These are phyloP conservation scores for Calidris pygmaea DNA, from an alignment of 2,113 vertebrate species.

Conservation along the genomic window DNA sequence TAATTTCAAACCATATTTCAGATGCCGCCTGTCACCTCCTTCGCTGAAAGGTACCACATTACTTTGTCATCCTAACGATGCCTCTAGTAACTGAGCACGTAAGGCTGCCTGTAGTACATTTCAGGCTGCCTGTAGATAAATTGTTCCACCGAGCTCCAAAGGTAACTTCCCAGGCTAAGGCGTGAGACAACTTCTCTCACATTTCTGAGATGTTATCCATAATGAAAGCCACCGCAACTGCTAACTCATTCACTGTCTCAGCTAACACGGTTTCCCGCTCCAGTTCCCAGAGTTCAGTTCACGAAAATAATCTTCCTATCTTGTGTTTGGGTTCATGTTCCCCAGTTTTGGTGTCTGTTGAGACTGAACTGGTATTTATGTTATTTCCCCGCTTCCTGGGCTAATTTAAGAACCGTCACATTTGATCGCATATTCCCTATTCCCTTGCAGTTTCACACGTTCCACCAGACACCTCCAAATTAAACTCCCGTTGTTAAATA, in stretches of 20 bases:
- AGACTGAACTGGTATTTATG: background rate
- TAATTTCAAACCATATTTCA: background rate
- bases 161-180: background rate
- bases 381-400: background rate
- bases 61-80: background rate
- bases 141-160: background rate
- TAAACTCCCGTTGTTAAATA: background rate
- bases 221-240: background rate
- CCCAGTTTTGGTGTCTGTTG: background rate
- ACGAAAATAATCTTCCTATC: background rate
- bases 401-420: constrained; percentile 4
- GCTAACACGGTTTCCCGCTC: constrained; percentile 13
- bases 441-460: background rate
- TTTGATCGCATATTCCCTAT: background rate
- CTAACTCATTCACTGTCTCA: constrained; percentile 1
- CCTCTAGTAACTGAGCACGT: background rate
- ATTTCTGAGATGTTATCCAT: background rate
- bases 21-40: background rate
- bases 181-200: constrained; percentile 9
- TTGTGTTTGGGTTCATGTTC: background rate
- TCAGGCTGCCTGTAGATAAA: background rate
- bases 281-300: constrained; percentile 1
- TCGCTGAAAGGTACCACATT: background rate
- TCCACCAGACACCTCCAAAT: background rate
- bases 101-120: background rate